Base-by-base conservation (phyloP, 2,888 invertebrate species). In the Lasioglossum calceatum region DNA sequence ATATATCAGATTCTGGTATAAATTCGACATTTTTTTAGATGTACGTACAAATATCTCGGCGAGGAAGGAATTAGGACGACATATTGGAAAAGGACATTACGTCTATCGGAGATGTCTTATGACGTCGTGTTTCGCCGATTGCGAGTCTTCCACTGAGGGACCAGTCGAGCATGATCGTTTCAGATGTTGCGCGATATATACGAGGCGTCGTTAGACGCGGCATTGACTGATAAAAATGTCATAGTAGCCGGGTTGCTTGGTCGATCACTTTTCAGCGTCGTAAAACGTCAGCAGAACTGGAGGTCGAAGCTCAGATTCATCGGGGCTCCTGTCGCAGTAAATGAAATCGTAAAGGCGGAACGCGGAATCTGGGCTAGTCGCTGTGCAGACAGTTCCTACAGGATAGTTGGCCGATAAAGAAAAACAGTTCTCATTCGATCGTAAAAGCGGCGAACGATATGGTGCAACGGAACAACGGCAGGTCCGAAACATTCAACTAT, bases 341-440 rank as follows among this genome's bases (percentile, higher is more conserved):
- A 47, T 73, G 73, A 73, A 73, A 47, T 73, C 47, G 73, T 73
- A 77, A 77, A 77, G 61, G 42, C 64, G 61, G 61, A 42, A 77
- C 77, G 61, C 54, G 54, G n/a, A 39, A 64, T 64, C 77, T n/a
- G 8, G 19, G 27, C 61, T 77, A 32, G 61, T 27, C 54, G 50
- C 36, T 54, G 54, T n/a, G 50, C 50, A 23, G 54, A 75, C 47
- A 36, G 36, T 54, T 23, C 54, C 54, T 23, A 4, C 39, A n/a
- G 54, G n/a, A n/a, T 54, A 58, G 54, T 36, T 32, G 50, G 23
- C 23, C 54, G 54, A 75, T 75, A 75, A 75, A 75, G 47, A 73
- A 58, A 75, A 36, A 54, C 23, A 32, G 42, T 47, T 70, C 64
- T 44, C 50, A 42, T 77, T 47, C 47, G 7, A 67, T 23, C 67